Percentiles rank a stretch among this genome's conserved stretches.
phyloP scores from a whole-genome alignment of 37 sponge, comb jelly and placozoan genomes.

The Spongia lamella region DNA sequence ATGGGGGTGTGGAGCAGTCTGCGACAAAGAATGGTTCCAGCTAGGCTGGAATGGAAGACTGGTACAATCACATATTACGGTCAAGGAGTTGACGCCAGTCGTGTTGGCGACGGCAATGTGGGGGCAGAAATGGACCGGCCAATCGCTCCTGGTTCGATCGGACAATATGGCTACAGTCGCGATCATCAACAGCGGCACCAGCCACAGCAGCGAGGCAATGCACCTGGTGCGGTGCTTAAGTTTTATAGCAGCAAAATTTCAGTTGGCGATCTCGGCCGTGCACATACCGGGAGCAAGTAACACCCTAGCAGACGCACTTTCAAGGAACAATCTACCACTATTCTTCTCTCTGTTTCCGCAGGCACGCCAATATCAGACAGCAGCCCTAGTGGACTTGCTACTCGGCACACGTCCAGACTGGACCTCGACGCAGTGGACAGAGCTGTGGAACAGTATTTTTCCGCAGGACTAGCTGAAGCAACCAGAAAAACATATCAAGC shows the following conservation, averaged over 20 bases:
- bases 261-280: conserved; percentile 3
- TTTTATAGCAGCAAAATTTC: conserved; percentile 31
- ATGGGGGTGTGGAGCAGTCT: conserved; percentile 52
- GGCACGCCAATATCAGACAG: not conserved
- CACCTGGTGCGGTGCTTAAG: conserved; percentile 46
- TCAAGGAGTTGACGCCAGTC: conserved; percentile 53
- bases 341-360: conserved; percentile 13
- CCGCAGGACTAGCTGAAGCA: not conserved
- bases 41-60: too few relatives aligned
- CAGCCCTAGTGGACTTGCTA: conserved; percentile 2
- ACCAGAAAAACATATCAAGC: too few relatives aligned
- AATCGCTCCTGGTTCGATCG: conserved; percentile 1
- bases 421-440: conserved; percentile 25
- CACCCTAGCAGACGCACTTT: conserved; percentile 49
- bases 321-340: not conserved
- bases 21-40: conserved; percentile 27
- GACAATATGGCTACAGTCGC: conserved; percentile 52
- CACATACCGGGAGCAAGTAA: conserved; percentile 42
- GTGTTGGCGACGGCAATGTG: conserved; percentile 46
- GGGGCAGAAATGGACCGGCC: too few relatives aligned
- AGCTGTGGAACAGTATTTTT: conserved; percentile 30
- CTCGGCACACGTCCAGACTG: conserved; percentile 22
- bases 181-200: conserved; percentile 10
- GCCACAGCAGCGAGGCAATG: conserved; percentile 37
- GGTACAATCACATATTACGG: conserved; percentile 30